Percentiles rank a stretch among this genome's conserved stretches.
phyloP scores from a whole-genome alignment of 2,113 vertebrate genomes.

The Melospiza melodia region DNA sequence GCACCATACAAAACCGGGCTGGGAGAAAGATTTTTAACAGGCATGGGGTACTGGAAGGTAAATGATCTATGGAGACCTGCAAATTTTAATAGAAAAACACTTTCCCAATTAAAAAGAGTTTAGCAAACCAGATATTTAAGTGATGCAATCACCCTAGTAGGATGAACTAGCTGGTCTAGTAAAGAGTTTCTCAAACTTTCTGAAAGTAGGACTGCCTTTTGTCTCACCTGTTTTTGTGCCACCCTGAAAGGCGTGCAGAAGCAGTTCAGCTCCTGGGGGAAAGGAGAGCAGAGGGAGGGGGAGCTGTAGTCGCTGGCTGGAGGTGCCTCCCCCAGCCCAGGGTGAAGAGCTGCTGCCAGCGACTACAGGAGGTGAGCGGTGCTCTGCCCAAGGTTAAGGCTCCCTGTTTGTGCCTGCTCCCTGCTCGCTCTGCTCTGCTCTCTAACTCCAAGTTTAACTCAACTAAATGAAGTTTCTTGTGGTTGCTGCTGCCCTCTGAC shows the following conservation, averaged over 20 bases:
- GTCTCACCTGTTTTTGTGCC: not conserved
- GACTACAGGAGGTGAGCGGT: accelerated
- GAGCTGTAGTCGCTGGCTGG: not conserved
- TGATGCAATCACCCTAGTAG: not conserved
- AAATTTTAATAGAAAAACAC: constrained; percentile 18
- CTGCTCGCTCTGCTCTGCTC: not conserved
- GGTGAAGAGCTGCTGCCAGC: not conserved
- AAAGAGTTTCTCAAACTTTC: not conserved
- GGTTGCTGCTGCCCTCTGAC: not conserved
- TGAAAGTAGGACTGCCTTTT: not conserved
- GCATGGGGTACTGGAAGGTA: not conserved
- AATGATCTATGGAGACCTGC: constrained; percentile 29
- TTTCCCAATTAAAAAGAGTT: constrained; percentile 32
- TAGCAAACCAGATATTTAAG: not conserved
- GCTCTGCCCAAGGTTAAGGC: not conserved
- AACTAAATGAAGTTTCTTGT: not conserved
- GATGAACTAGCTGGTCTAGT: not conserved
- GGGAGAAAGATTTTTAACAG: constrained; percentile 18
- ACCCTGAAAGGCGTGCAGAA: not conserved
- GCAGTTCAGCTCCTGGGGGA: not conserved
- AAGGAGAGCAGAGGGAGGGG: not conserved
- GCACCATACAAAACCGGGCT: not conserved
- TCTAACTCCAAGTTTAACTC: not conserved
- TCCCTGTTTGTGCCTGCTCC: not conserved
- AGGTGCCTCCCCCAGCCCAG: not conserved